phyloP scores from a whole-genome alignment of 2,113 vertebrate species.

The Neomonachus schauinslandi region DNA sequence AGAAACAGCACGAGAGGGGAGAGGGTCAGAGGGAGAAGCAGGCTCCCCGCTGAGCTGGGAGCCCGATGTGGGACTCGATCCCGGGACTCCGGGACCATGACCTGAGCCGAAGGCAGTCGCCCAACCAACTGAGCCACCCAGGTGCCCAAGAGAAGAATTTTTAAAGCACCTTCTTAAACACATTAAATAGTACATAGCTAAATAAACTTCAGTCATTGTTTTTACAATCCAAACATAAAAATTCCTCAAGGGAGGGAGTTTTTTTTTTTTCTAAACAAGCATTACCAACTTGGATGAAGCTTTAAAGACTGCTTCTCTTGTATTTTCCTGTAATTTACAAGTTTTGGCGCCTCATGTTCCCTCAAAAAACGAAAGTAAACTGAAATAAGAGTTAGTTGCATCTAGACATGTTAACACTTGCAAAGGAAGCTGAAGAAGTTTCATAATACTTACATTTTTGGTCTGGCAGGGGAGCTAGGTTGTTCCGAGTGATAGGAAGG shows the following conservation, averaged over 20 bases:
- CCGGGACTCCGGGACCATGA: too few relatives aligned
- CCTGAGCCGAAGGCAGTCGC: too few relatives aligned
- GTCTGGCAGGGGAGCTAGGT: slow-evolving; percentile 87
- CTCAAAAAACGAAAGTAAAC: slow-evolving; percentile 43
- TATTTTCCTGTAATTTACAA: slow-evolving; percentile 18
- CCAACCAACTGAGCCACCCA: too few relatives aligned
- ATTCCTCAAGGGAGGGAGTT: background rate
- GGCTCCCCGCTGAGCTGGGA: too few relatives aligned
- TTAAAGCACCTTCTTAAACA: background rate
- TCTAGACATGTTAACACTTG: background rate
- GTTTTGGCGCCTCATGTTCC: background rate
- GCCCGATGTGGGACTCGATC: too few relatives aligned
- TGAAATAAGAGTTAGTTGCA: background rate
- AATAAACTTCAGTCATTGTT: background rate
- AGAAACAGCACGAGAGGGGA: too few relatives aligned
- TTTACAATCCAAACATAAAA: slow-evolving; percentile 40
- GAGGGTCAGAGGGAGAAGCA: too few relatives aligned
- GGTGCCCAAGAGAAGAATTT: background rate
- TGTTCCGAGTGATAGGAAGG: slow-evolving; percentile 81
- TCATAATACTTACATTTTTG: slow-evolving; percentile 88
- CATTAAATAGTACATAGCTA: background rate
- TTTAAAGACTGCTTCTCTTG: background rate
- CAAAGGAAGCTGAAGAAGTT: background rate
- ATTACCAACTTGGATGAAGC: background rate
- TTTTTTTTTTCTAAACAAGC: background rate